A percentile compares a stretch with the other conserved stretches of the same genome.
Evolutionary conservation across 1,140 invertebrate species (phyloP).

Genomic region (Zophobas atratus): DNA sequence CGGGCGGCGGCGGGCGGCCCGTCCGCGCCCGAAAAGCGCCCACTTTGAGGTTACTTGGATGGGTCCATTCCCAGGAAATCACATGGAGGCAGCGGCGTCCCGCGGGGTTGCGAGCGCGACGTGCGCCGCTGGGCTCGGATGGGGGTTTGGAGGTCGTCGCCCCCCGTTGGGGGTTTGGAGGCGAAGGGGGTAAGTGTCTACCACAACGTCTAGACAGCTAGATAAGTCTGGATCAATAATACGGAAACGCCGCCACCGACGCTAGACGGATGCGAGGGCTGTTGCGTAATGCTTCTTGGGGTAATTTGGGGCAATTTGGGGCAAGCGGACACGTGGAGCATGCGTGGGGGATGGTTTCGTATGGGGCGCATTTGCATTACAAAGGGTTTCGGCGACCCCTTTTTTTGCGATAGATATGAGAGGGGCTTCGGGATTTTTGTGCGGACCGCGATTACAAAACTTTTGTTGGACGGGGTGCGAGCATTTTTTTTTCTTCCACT

Average conservation of each 20-base stretch:
- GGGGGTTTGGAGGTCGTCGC: constrained; percentile 19
- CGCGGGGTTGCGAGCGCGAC: constrained; percentile 2
- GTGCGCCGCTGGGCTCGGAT: background rate
- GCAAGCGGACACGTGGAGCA: constrained; percentile 26
- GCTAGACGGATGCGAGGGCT: constrained; percentile 10
- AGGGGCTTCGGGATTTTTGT: too few species aligned
- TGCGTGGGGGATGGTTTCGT: constrained; percentile 23
- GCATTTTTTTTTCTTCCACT: too few species aligned
- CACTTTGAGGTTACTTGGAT: constrained; percentile 24
- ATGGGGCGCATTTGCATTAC: constrained; percentile 5
- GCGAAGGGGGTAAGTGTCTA: constrained; percentile 38
- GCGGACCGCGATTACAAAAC: too few species aligned
- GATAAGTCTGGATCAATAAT: constrained; percentile 31
- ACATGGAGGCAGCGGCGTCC: background rate
- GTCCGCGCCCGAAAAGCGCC: background rate
- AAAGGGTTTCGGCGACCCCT: constrained; percentile 1
- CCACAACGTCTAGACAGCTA: constrained; percentile 34
- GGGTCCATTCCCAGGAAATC: constrained; percentile 8
- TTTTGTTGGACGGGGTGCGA: too few species aligned
- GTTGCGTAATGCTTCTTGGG: constrained; percentile 32
- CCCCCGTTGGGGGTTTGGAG: constrained; percentile 21
- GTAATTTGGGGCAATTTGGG: constrained; percentile 37
- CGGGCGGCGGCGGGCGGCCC: background rate
- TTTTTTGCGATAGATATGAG: background rate
- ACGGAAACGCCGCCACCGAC: constrained; percentile 36